Percentiles rank a stretch among this genome's conserved stretches.
Conservation (phyloP, 2,888 invertebrate species). For the Mesodorylaimus sp. region DNA sequence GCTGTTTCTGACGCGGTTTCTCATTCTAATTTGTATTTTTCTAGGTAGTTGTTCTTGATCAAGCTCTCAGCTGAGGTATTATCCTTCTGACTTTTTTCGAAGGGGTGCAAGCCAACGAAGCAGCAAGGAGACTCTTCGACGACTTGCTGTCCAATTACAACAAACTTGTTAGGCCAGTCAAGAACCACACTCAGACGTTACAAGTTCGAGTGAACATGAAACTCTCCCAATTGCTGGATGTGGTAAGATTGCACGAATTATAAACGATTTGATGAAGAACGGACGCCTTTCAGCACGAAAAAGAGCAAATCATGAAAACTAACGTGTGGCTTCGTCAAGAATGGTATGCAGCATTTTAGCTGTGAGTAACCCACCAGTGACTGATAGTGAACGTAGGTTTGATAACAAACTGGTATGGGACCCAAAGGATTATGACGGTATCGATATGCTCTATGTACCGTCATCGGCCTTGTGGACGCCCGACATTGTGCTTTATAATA, state of each 20-base stretch:
- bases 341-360: no score
- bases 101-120: not conserved
- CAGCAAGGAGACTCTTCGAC: not conserved
- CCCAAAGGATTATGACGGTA: slow-evolving; percentile 45
- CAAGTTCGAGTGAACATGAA: slow-evolving; percentile 7
- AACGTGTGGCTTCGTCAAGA: slow-evolving; percentile 10
- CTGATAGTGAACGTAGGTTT: no score
- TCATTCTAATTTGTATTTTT: no score
- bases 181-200: slow-evolving; percentile 4
- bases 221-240: slow-evolving; percentile 9
- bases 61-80: no score
- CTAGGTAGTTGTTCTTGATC: no score
- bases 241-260: no score
- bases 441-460: slow-evolving; percentile 80
- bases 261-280: no score
- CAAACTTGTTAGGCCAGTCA: slow-evolving; percentile 7
- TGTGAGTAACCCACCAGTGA: no score
- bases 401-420: slow-evolving; percentile 60
- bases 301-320: slow-evolving; percentile 11
- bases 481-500: slow-evolving; percentile 78
- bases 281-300: slow-evolving; percentile 7
- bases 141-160: slow-evolving; percentile 8
- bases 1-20: no score
- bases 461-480: slow-evolving; percentile 89
- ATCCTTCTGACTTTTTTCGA: no score